These are phyloP conservation scores for Esox lucius DNA, from an alignment of 2,797 vertebrate species.

Conservation along the genomic window DNA sequence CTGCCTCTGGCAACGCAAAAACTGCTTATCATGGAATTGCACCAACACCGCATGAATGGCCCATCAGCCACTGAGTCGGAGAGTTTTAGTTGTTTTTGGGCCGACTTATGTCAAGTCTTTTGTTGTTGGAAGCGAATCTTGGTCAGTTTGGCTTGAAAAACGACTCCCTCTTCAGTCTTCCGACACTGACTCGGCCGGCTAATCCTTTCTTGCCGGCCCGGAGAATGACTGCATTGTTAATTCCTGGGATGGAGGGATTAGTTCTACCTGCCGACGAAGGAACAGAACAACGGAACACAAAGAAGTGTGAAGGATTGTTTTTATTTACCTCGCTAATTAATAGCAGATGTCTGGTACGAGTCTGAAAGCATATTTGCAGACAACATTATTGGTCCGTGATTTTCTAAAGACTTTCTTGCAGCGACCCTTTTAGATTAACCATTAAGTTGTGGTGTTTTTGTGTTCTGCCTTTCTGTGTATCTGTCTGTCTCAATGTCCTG, in stretches of 20 bases:
- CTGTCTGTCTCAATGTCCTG: background rate
- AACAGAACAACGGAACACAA: background rate
- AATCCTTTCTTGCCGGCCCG: no score
- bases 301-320: conserved; percentile 17
- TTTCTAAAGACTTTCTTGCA: conserved; percentile 13
- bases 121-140: no score
- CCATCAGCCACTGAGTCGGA: no score
- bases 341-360: conserved; percentile 43
- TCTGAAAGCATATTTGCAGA: conserved; percentile 44
- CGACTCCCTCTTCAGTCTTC: no score
- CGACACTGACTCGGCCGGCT: no score
- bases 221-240: conserved; percentile 3
- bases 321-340: conserved; percentile 41
- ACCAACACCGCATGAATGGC: no score
- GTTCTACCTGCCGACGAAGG: conserved; percentile 18
- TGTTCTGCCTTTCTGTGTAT: background rate
- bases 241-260: conserved; percentile 31
- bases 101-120: no score
- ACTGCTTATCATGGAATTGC: no score
- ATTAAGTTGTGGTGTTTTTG: background rate
- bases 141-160: no score
- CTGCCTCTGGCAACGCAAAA: no score
- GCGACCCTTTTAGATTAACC: no score
- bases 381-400: conserved; percentile 34
- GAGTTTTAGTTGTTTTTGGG: no score